These are phyloP conservation scores for Gymnocypris eckloni DNA, from an alignment of 2,797 vertebrate species.

Conservation along the genomic window DNA sequence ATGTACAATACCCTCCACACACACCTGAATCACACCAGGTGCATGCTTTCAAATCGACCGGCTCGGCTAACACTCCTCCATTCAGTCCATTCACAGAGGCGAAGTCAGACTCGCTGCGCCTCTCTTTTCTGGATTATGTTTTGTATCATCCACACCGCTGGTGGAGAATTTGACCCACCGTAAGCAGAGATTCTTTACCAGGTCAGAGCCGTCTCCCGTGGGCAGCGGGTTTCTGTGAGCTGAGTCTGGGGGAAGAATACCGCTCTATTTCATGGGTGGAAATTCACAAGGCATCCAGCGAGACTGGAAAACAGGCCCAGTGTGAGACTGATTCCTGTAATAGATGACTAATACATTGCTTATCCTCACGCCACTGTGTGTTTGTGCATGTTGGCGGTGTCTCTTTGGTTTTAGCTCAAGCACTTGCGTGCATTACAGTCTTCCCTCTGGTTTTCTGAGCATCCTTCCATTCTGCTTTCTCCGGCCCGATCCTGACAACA, in stretches of 20 bases:
- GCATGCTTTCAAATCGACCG: constrained; percentile 57
- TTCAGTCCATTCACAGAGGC: constrained; percentile 57
- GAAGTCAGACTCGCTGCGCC: constrained; percentile 55
- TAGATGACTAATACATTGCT: constrained; percentile 59
- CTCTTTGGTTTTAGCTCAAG: constrained; percentile 44
- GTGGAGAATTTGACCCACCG: constrained; percentile 61
- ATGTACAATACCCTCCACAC: constrained; percentile 59
- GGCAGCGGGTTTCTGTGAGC: constrained; percentile 48
- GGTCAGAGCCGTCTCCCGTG: constrained; percentile 54
- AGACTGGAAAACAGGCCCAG: constrained; percentile 60
- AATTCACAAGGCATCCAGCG: constrained; percentile 59
- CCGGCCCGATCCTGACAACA: neutral
- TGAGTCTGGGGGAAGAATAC: constrained; percentile 56
- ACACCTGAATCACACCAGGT: constrained; percentile 63
- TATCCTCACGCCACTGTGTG: constrained; percentile 46
- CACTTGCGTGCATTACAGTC: constrained; percentile 6
- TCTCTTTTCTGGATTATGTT: constrained; percentile 64
- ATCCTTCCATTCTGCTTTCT: constrained; percentile 36
- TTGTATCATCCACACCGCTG: constrained; percentile 61
- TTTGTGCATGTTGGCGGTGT: constrained; percentile 52
- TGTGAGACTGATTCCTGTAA: constrained; percentile 59
- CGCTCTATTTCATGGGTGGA: constrained; percentile 59
- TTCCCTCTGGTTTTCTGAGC: constrained; percentile 20
- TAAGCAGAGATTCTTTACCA: constrained; percentile 56
- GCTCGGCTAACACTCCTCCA: constrained; percentile 54